Evolutionary conservation across 2,797 vertebrate species (phyloP), one percentile per base, ranked within the genome.

Genomic region (Spondyliosoma cantharus): DNA sequence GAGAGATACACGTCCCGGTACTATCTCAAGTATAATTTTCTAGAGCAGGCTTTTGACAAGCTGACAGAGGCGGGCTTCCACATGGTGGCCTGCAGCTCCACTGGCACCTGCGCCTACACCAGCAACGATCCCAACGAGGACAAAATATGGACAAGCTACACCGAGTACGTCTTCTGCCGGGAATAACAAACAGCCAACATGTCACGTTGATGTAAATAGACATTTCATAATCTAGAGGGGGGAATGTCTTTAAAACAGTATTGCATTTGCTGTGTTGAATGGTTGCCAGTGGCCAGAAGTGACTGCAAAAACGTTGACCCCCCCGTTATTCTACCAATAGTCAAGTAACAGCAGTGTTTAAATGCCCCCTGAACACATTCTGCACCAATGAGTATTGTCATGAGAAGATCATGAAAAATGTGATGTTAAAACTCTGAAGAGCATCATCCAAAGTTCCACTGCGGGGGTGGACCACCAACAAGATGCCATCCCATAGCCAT

Each of bases 111-210:
- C 91, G 96, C 96, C 61, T 97, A 96, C 83, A 96, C 96, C 91
- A 97, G 97, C 27, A 96, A 91, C 6, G 96, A 98, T 59, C 97
- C 97, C 71, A 96, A 94, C 82, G 97, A 98, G 60, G 97, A 98
- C 95, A 97, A 97, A 94, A 96, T 98, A 81, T 98, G 97, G 97
- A 98, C 97, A 64, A 98, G 97, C 94, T 98, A 98, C 93, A 98
- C 97, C 43, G 97, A 99, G 91, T 98, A 98, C 67, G 96, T 98
- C 89, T 99, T 98, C 93, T 97, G 96, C 78, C 95, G 96, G 91
- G 96, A 98, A 88, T 98, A 95, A 96, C 66, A 46, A 68, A 80
- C 95, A 93, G 54, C 29, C 49, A 20, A 43, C 57, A 50, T 32
- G 64, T 29, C 50, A 7, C 27, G 20, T 58, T 65, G 17, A 8